Percentiles rank a stretch among this genome's conserved stretches.
These are phyloP conservation scores for Slavum lentiscoides DNA, from an alignment of 2,888 invertebrate genomes.

Conservation along the genomic window DNA sequence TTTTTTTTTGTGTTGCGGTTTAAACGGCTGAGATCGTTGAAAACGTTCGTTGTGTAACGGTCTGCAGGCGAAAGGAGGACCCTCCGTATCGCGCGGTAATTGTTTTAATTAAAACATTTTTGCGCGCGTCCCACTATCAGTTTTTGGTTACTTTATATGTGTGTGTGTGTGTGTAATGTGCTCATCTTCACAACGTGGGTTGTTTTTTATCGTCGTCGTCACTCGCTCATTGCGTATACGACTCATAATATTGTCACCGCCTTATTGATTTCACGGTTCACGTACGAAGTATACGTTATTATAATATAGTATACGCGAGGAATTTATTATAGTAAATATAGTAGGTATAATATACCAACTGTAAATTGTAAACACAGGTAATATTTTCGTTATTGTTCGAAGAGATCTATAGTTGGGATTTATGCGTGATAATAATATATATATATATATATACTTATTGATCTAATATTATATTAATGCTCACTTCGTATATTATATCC, in stretches of 20 bases:
- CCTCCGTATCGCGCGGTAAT: background rate
- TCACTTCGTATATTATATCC: too few relatives aligned
- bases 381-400: conserved; percentile 7
- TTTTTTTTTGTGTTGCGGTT: too few relatives aligned
- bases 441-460: too few relatives aligned
- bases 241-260: background rate
- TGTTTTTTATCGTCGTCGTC: background rate
- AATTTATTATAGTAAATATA: background rate
- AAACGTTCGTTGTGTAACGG: too few relatives aligned
- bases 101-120: background rate
- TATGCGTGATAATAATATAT: background rate
- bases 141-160: background rate
- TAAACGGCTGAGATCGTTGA: too few relatives aligned
- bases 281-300: background rate
- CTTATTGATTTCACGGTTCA: conserved; percentile 4
- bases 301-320: background rate
- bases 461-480: too few relatives aligned
- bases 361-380: too few relatives aligned
- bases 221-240: background rate
- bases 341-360: too few relatives aligned
- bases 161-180: background rate
- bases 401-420: background rate
- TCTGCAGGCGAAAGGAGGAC: too few relatives aligned
- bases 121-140: background rate
- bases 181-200: background rate